Conservation (phyloP, 2,113 vertebrate genomes). For the Gulo gulo region DNA sequence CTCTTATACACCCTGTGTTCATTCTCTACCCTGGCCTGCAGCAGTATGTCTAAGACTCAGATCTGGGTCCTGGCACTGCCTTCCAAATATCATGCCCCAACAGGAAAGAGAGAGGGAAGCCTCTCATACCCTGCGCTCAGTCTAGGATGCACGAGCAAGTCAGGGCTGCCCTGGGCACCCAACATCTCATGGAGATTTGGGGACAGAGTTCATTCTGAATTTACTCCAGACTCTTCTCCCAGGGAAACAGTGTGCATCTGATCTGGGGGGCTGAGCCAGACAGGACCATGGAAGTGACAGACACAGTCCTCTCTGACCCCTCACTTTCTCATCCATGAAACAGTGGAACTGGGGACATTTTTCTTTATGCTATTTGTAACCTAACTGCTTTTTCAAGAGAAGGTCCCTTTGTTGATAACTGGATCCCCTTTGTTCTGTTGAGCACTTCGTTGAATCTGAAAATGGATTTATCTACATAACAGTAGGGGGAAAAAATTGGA, state of each 20-base stretch:
- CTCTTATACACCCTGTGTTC: background rate
- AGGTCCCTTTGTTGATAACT: background rate
- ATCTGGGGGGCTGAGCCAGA: background rate
- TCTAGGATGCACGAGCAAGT: background rate
- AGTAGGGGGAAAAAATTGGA: background rate
- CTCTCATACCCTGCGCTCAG: background rate
- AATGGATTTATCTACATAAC: background rate
- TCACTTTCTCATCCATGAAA: background rate
- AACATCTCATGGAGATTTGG: background rate
- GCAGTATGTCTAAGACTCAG: background rate
- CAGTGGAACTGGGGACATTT: fast-evolving
- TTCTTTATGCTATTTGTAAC: background rate
- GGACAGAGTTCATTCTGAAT: background rate
- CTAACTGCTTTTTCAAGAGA: background rate
- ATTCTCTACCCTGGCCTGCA: background rate
- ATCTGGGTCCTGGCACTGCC: background rate
- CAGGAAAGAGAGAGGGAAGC: background rate
- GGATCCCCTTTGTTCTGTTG: background rate
- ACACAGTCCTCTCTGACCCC: background rate
- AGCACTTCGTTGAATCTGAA: background rate
- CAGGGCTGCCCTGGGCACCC: background rate
- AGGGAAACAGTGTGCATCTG: background rate
- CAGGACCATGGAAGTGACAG: too few species aligned
- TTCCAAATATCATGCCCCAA: background rate
- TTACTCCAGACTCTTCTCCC: background rate